Evolutionary conservation across 2,797 vertebrate species (phyloP).

Genomic region (Hoplostethus atlanticus): DNA sequence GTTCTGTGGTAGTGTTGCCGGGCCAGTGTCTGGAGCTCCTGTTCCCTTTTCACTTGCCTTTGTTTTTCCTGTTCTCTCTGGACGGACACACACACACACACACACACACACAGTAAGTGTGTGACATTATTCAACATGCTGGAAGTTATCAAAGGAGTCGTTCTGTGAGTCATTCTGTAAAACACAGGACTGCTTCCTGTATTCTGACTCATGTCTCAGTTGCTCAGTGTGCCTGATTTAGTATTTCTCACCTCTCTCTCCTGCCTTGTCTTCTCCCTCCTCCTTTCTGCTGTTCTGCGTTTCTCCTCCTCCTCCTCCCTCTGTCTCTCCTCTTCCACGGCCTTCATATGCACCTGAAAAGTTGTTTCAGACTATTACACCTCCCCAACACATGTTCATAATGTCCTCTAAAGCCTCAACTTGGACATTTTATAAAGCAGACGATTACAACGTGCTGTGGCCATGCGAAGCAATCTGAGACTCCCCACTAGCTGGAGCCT

Average conservation of each 20-base stretch:
- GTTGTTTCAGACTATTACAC: not conserved
- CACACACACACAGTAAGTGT: slow-evolving; percentile 6
- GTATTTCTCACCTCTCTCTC: slow-evolving; percentile 83
- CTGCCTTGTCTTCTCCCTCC: slow-evolving; percentile 86
- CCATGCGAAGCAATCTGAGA: not conserved
- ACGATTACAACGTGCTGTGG: not conserved
- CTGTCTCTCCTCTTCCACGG: slow-evolving; percentile 86
- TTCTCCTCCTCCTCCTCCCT: slow-evolving; percentile 89
- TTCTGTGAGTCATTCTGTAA: not conserved
- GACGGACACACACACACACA: slow-evolving; percentile 24
- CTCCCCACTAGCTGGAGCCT: not conserved
- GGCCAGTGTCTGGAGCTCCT: slow-evolving; percentile 84
- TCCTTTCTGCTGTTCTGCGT: slow-evolving; percentile 79
- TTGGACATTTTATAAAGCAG: not conserved
- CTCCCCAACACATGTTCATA: not conserved
- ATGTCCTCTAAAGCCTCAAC: too few relatives aligned
- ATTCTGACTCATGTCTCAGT: slow-evolving; percentile 33
- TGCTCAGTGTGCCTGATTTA: not conserved
- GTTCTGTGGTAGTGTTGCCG: slow-evolving; percentile 84
- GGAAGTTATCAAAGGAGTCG: not conserved
- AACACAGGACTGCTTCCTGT: slow-evolving; percentile 6
- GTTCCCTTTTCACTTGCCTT: slow-evolving; percentile 81
- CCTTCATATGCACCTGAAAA: slow-evolving; percentile 89
- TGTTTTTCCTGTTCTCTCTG: slow-evolving; percentile 92
- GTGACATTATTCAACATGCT: slow-evolving; percentile 14